Evolutionary conservation across 2,888 invertebrate species (phyloP), one percentile per base, ranked within the genome.

Genomic region (Drosophila ezoana): DNA sequence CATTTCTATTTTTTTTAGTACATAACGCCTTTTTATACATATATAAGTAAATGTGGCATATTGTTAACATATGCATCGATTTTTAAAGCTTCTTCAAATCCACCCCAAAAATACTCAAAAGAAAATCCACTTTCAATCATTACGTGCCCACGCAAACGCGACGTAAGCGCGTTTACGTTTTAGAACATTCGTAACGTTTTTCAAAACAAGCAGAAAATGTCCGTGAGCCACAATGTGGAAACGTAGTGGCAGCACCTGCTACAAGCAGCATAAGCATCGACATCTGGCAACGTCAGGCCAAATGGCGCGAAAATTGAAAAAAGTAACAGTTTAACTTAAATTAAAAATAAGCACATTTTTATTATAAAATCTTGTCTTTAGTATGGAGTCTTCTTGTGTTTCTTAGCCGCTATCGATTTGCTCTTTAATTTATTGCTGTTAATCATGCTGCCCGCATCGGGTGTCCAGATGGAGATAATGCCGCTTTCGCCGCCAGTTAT

Each of bases 401-500:
- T 62, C 33, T 82, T 87, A 11, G 72, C 41, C 23, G 68, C 52
- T 40, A 57, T 71, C 2, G 72, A 58, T 57, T 82, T 89, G 5
- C 47, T 59, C 57, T 90, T 90, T 0, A 82, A 41, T 35, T 77
- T 76, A 8, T 44, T 45, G 35, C 35, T 65, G 16, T 16, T 66
- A 9, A n/a, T 63, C 11, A 10, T 51, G n/a, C 8, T 48, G 3
- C 14, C 45, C 4, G 64, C 11, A 2, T 58, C 41, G 14, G 89
- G 89, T 67, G 93, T 92, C 96, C 96, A 96, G 43, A 95, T 91
- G 82, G 94, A 94, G 11, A 96, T 82, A 43, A 94, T 91, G 13
- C 95, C 95, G n/a, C 93, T 91, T 92, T 97, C 96, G 4, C 96
- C 96, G 18, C 95, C 95, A 10, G 96, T 96, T 68, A 96, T 90